Evolutionary conservation across 2,797 vertebrate genomes (phyloP), one percentile per base, ranked within the genome.

Genomic region (Enteromius trimaculatus): DNA sequence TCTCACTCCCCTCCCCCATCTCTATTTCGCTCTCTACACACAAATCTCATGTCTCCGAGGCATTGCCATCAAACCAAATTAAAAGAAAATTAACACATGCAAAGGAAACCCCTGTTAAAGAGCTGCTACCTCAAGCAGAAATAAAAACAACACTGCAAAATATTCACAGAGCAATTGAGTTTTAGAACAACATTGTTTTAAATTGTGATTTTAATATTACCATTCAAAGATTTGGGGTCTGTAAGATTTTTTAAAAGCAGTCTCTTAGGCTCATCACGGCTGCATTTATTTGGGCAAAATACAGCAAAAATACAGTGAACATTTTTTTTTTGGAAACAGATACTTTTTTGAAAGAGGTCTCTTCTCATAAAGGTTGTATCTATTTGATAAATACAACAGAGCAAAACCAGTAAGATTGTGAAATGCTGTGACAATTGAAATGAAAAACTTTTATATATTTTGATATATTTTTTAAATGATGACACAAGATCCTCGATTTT

Each of bases 1-100:
- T 51, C 31, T 70, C 19, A 19, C 42, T 47, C 76, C 1, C 62
- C 34, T 74, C 75, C 31, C 39, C 10, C 62, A 5, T 80, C 55
- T 82, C 76, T 60, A 17, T 79, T 71, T 58, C 34, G 66, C 58
- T 39, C 53, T 49, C 14, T 72, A n/a, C 21, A 47, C 23, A 60
- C 44, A 78, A 70, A 80, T 80, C 53, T 83, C 17, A 60, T 37
- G 71, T 77, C 75, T 83, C 75, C 21, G 53, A 70, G 66, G 66
- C n/a, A 39, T 70, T n/a, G n/a, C 29, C 82, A 78, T 70, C 66
- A 70, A 83, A 78, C 66, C 29, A 60, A 77, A 83, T 78, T 29
- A 80, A 79, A 37, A 79, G 26, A 34, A 83, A 60, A 39, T 37
- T 47, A 39, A 71, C 49, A 29, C 66, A 62, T 58, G 76, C 51